phyloP scores from a whole-genome alignment of 92 coral and sea anemone genomes.

The Micromussa lordhowensis region DNA sequence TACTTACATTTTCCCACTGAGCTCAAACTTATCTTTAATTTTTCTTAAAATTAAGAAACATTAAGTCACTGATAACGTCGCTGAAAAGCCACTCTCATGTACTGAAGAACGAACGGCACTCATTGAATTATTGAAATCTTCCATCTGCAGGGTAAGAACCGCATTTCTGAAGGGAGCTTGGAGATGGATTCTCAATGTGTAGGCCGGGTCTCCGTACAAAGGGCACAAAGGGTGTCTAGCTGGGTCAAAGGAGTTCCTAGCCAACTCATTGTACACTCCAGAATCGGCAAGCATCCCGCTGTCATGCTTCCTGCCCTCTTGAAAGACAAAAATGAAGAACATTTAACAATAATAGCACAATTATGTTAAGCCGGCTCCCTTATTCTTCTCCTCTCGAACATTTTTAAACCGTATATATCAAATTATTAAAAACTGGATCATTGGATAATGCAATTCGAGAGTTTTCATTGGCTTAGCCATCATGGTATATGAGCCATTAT shows the following conservation, averaged over 20 bases:
- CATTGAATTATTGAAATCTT: constrained; percentile 56
- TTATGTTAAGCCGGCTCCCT: background rate
- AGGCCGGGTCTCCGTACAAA: constrained; percentile 55
- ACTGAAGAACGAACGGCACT: constrained; percentile 60
- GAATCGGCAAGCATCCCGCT: constrained; percentile 34
- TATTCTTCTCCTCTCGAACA: constrained; percentile 20
- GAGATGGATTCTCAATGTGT: constrained; percentile 38
- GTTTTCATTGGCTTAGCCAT: too few relatives aligned
- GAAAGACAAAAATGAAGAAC: constrained; percentile 18
- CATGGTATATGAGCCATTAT: too few relatives aligned
- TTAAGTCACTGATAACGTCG: constrained; percentile 53
- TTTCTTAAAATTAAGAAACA: constrained; percentile 65
- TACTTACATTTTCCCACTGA: constrained; percentile 58
- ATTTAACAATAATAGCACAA: background rate
- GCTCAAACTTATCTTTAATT: constrained; percentile 46
- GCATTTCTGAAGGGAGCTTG: constrained; percentile 57
- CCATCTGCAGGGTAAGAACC: constrained; percentile 59
- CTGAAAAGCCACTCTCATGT: constrained; percentile 70
- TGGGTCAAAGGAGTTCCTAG: constrained; percentile 28
- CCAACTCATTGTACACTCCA: constrained; percentile 34
- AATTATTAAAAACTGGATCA: too few relatives aligned
- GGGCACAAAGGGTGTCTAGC: constrained; percentile 40
- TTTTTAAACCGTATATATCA: too few relatives aligned
- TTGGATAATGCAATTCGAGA: too few relatives aligned
- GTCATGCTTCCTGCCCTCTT: constrained; percentile 39